Evolutionary conservation across 1,140 invertebrate genomes (phyloP).

Genomic region (Drosophila willistoni): DNA sequence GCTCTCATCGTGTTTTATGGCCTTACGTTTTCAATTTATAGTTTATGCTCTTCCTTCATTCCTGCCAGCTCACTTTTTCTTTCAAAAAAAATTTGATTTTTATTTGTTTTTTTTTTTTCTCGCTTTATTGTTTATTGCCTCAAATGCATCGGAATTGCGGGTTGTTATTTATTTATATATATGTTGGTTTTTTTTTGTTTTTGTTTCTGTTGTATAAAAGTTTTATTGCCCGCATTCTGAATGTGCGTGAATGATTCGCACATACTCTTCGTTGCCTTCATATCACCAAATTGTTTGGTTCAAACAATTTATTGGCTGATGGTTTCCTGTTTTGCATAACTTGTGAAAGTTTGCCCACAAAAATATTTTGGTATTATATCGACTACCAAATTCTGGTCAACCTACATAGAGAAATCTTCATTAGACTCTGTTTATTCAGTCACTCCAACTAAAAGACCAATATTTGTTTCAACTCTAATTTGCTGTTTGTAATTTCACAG

Average conservation of each 20-base stretch:
- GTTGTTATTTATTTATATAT: too few relatives aligned
- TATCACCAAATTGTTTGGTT: constrained; percentile 40
- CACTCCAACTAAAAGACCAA: too few relatives aligned
- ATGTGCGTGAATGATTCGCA: constrained; percentile 33
- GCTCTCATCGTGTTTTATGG: constrained; percentile 53
- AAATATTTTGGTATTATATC: constrained; percentile 7
- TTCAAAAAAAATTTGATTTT: too few relatives aligned
- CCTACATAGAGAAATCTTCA: too few relatives aligned
- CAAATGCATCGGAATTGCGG: constrained; percentile 41
- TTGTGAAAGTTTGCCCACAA: constrained; percentile 13
- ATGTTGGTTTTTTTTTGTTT: neutral
- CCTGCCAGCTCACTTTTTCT: neutral
- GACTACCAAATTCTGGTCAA: too few relatives aligned
- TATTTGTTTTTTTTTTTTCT: too few relatives aligned
- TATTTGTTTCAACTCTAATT: too few relatives aligned
- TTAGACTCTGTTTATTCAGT: too few relatives aligned
- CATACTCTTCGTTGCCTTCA: constrained; percentile 19
- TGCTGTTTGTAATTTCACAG: too few relatives aligned
- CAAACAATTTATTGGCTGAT: constrained; percentile 54
- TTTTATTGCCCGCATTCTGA: constrained; percentile 40
- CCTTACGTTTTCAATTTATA: constrained; percentile 60
- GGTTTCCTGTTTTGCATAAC: constrained; percentile 12
- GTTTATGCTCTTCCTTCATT: constrained; percentile 44
- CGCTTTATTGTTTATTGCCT: constrained; percentile 43
- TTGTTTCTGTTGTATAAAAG: constrained; percentile 26